Conservation (phyloP, 2,113 vertebrate genomes). For the Carollia perspicillata region DNA sequence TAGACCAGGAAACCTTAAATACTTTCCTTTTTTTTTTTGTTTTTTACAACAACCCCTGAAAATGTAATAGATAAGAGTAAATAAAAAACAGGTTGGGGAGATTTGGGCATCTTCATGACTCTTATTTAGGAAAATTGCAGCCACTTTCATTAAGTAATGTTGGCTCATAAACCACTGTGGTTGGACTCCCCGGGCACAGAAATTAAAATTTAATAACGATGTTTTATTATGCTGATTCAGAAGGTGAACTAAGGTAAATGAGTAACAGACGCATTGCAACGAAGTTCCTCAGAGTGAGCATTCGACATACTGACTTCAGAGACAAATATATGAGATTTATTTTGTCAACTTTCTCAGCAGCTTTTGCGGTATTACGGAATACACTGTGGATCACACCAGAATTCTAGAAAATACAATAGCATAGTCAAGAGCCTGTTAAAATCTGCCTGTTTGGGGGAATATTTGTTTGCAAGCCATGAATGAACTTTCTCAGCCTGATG, state of each 20-base stretch:
- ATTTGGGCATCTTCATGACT: not conserved
- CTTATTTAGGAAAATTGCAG: not conserved
- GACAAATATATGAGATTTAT: not conserved
- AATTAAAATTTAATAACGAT: not conserved
- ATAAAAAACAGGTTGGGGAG: not conserved
- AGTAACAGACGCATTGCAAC: not conserved
- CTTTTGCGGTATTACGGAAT: not conserved
- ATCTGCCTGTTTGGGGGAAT: not conserved
- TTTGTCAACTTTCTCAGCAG: not conserved
- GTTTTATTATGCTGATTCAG: not conserved
- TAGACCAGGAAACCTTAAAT: not conserved
- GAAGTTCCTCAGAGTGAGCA: not conserved
- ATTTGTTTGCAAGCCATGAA: not conserved
- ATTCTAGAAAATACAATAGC: not conserved
- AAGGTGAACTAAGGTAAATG: not conserved
- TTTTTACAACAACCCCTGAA: too few species aligned
- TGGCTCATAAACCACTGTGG: not conserved
- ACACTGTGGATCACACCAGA: not conserved
- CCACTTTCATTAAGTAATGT: not conserved
- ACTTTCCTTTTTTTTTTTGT: too few species aligned
- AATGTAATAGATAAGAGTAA: not conserved
- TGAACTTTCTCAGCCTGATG: too few species aligned
- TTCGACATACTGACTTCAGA: not conserved
- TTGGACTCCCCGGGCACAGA: not conserved
- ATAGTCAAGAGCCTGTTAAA: not conserved